phyloP scores from a whole-genome alignment of 2,797 vertebrate species.

The Bradypodion pumilum region DNA sequence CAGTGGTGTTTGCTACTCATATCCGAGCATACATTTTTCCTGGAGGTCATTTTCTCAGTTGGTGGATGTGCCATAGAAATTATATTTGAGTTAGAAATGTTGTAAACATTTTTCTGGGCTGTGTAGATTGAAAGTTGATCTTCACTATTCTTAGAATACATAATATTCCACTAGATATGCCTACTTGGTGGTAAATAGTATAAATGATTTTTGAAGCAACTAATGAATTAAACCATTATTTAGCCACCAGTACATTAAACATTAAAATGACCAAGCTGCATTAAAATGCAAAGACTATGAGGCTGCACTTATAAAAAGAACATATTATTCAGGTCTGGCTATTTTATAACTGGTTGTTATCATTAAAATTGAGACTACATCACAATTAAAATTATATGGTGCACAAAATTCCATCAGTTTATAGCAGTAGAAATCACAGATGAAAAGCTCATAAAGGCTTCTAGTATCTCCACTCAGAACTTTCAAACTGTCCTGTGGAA shows the following conservation, averaged over 20 bases:
- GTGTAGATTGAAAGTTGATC: neutral
- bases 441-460: constrained; percentile 22
- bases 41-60: too few species aligned
- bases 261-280: constrained; percentile 26
- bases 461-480: neutral
- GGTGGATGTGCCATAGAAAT: too few species aligned
- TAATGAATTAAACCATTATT: constrained; percentile 39
- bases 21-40: too few species aligned
- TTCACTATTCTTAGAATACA: neutral
- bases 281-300: constrained; percentile 26
- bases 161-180: neutral
- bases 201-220: constrained; percentile 14
- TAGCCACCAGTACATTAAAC: constrained; percentile 38
- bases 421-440: constrained; percentile 23
- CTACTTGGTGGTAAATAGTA: constrained; percentile 1
- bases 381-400: constrained; percentile 39
- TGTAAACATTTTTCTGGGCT: neutral
- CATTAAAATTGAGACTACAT: constrained; percentile 33
- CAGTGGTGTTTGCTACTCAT: too few species aligned
- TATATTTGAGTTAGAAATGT: neutral
- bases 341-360: constrained; percentile 46
- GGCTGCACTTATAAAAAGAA: constrained; percentile 36
- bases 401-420: constrained; percentile 36
- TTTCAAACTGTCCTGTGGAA: constrained; percentile 10
- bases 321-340: constrained; percentile 39